phyloP scores from a whole-genome alignment of 2,888 invertebrate genomes.

The Lymantria monacha region DNA sequence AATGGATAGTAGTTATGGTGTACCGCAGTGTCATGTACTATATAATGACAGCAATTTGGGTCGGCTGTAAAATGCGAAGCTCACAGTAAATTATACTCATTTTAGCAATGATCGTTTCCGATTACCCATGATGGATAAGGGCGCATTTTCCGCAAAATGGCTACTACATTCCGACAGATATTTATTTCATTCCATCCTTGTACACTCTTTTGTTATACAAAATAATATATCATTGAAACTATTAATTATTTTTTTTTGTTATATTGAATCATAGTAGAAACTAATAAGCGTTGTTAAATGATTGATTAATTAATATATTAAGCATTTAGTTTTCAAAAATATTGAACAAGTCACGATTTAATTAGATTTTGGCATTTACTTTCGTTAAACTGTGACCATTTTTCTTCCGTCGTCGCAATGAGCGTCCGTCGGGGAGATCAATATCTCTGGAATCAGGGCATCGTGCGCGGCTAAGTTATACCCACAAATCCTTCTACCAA shows the following conservation, averaged over 20 bases:
- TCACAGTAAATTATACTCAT: constrained; percentile 72
- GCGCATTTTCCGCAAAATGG: constrained; percentile 50
- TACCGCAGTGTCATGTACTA: constrained; percentile 61
- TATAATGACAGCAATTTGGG: constrained; percentile 71
- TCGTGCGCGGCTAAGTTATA: constrained; percentile 61
- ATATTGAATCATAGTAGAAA: constrained; percentile 2
- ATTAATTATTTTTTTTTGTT: constrained; percentile 13
- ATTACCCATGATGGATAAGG: constrained; percentile 70
- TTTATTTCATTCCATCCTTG: constrained; percentile 32
- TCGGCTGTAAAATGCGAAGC: constrained; percentile 64
- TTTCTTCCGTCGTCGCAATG: constrained; percentile 49
- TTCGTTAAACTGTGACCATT: constrained; percentile 46
- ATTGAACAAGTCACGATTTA: constrained; percentile 12
- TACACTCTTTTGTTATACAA: constrained; percentile 25
- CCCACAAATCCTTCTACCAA: constrained; percentile 63
- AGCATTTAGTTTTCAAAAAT: constrained; percentile 1
- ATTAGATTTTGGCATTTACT: constrained; percentile 44
- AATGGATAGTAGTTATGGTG: constrained; percentile 55
- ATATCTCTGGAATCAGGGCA: constrained; percentile 71
- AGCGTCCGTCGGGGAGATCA: constrained; percentile 61
- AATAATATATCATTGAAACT: constrained; percentile 24
- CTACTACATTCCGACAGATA: constrained; percentile 45
- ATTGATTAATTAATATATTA: constrained; percentile 18
- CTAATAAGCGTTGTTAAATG: constrained; percentile 3
- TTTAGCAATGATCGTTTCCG: constrained; percentile 76